Base-by-base conservation (phyloP, 2,888 invertebrate species). In the Drosophila infuscata region DNA sequence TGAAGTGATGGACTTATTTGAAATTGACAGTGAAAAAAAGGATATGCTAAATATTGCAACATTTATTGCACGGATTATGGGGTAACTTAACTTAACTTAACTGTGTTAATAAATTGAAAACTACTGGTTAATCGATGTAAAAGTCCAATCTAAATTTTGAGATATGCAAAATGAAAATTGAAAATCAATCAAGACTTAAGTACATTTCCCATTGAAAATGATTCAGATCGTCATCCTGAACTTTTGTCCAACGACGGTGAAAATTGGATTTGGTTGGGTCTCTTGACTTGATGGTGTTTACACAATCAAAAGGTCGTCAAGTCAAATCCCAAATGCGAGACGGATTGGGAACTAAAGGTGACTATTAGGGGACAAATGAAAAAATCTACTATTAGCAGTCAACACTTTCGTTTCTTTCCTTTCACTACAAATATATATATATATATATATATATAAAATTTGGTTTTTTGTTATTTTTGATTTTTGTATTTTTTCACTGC, bases 371-470 rank as follows among this genome's bases (percentile, higher is more conserved):
- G 74, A 85, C 79, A 81, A 88, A 79, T 88, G 83, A 66, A 81
- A 83, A 68, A 79, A 73, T 82, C 78, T 82, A 59, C 70, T 70
- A 71, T 72, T 73, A 73, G 38, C 74, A 89, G 82, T 85, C 85
- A 89, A 89, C 85, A 85, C 85, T 89, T 85, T 85, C 86, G 69
- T 73, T 82, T 82, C 70, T 52, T 70, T 86, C 83, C 80, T 63
- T 88, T 84, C 83, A 83, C 83, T 79, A 64, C 52, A 66, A n/a
- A n/a, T n/a, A 41, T 17, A 32, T 17, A 32, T 17, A 30, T 17
- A 20, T 53, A 12, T 52, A 33, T 32, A 6, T 51, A 33, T 35
- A 3, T 54, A 29, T 29, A 15, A 36, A 5, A 17, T 3, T 38
- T 3, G 2, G 12, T 52, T 29, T 41, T 29, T 20, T 46, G 25